Evolutionary conservation across 1,140 invertebrate genomes (phyloP).

Genomic region (Drosophila sulfurigaster): DNA sequence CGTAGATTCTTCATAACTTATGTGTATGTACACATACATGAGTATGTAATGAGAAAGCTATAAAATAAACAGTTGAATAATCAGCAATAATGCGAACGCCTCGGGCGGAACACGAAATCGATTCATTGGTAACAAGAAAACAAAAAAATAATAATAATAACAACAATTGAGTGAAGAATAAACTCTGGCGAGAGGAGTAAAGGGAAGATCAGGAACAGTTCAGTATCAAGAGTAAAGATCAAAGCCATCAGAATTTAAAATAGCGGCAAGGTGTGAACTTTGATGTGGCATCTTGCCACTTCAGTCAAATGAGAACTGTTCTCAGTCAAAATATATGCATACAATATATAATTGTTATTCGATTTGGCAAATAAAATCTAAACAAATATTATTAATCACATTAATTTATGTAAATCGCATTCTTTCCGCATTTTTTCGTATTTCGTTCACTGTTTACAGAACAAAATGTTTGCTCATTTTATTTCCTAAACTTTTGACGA

Average conservation of each 20-base stretch:
- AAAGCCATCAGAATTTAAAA: constrained; percentile 46
- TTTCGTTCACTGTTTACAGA: not conserved
- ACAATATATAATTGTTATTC: not conserved
- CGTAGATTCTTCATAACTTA: constrained; percentile 21
- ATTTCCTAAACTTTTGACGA: not conserved
- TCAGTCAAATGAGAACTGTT: constrained; percentile 9
- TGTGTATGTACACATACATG: not conserved
- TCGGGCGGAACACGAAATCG: constrained; percentile 74
- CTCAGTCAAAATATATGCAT: constrained; percentile 8
- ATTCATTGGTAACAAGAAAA: constrained; percentile 53
- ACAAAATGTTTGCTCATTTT: not conserved
- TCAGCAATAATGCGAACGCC: constrained; percentile 72
- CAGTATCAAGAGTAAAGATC: constrained; percentile 66
- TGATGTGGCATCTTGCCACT: constrained; percentile 60
- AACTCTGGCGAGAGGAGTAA: not conserved
- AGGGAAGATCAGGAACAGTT: constrained; percentile 32
- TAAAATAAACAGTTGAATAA: constrained; percentile 83
- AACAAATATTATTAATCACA: not conserved
- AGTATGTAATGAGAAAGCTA: constrained; percentile 76
- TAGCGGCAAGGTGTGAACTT: constrained; percentile 67
- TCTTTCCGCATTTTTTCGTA: not conserved
- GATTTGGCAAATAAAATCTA: not conserved
- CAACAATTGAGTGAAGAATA: constrained; percentile 12
- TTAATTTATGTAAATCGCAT: not conserved
- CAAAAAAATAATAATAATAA: constrained; percentile 27